These are phyloP conservation scores for Drosophila pandora DNA, from an alignment of 1,140 invertebrate species.

Conservation along the genomic window DNA sequence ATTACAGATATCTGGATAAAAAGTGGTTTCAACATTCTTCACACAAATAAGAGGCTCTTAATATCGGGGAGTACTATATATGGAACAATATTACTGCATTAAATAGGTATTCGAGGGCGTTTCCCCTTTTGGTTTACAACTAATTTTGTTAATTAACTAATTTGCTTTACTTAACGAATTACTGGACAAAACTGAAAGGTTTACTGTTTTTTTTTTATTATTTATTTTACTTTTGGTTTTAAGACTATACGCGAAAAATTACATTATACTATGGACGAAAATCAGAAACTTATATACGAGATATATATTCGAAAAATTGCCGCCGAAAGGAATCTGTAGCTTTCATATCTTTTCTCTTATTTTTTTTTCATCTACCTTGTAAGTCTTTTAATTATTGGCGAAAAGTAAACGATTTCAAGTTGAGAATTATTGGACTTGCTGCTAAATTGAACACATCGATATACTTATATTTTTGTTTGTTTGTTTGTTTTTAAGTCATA, in stretches of 20 bases:
- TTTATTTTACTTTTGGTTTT: slow-evolving; percentile 12
- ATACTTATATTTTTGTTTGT: slow-evolving; percentile 10
- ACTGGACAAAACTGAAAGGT: slow-evolving; percentile 60
- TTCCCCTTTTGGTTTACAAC: slow-evolving; percentile 25
- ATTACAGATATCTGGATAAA: slow-evolving; percentile 33
- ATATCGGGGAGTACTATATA: slow-evolving; percentile 11
- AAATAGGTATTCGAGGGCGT: neutral
- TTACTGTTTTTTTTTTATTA: neutral
- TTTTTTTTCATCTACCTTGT: slow-evolving; percentile 4
- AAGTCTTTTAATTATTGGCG: slow-evolving; percentile 27
- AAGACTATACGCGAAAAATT: slow-evolving; percentile 35
- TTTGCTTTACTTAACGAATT: slow-evolving; percentile 72
- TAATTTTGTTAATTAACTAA: slow-evolving; percentile 73
- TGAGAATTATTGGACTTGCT: slow-evolving; percentile 15
- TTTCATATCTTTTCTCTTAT: neutral
- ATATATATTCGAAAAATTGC: slow-evolving; percentile 31
- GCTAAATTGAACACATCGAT: slow-evolving; percentile 41
- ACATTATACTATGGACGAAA: slow-evolving; percentile 74
- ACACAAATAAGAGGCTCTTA: slow-evolving; percentile 11
- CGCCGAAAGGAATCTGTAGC: slow-evolving; percentile 15
- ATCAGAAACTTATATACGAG: slow-evolving; percentile 47
- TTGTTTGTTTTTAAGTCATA: no score
- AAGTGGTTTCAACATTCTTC: slow-evolving; percentile 15
- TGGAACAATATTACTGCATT: slow-evolving; percentile 26
- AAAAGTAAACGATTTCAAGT: slow-evolving; percentile 16